A percentile compares a stretch with the other conserved stretches of the same genome.
Conservation (phyloP, 2,888 invertebrate genomes). For the Stenolophus ochropezus region DNA sequence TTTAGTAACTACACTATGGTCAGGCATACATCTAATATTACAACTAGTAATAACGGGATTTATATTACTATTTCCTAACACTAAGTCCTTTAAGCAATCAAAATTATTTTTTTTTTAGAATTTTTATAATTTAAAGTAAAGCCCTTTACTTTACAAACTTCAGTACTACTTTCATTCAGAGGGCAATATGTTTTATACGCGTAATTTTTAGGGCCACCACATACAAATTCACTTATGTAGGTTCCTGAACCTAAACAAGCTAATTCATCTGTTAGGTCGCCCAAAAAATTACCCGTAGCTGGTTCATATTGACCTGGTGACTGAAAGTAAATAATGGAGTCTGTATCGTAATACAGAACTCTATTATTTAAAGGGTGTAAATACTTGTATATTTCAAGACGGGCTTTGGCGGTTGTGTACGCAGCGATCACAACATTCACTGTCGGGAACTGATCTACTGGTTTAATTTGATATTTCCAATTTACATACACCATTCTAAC, state of each 20-base stretch:
- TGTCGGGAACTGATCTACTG: constrained; percentile 1
- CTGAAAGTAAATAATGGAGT: too few relatives aligned
- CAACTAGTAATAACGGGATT: too few relatives aligned
- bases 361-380: too few relatives aligned
- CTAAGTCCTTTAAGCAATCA: not conserved
- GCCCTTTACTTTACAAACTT: constrained; percentile 61
- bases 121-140: constrained; percentile 55
- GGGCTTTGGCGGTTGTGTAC: constrained; percentile 65
- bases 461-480: too few relatives aligned
- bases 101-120: constrained; percentile 36
- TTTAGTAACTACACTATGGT: too few relatives aligned
- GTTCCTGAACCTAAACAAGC: constrained; percentile 62
- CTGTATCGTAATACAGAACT: too few relatives aligned
- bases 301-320: too few relatives aligned
- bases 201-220: constrained; percentile 69
- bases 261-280: constrained; percentile 68
- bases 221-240: constrained; percentile 65
- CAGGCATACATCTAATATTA: too few relatives aligned
- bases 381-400: constrained; percentile 61
- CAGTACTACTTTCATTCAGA: not conserved
- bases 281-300: constrained; percentile 66
- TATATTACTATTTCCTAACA: too few relatives aligned
- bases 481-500: not conserved
- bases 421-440: constrained; percentile 68
- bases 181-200: constrained; percentile 62